A percentile compares a stretch with the other conserved stretches of the same genome.
Evolutionary conservation across 2,797 vertebrate species (phyloP).

Genomic region (Rachycentron canadum): DNA sequence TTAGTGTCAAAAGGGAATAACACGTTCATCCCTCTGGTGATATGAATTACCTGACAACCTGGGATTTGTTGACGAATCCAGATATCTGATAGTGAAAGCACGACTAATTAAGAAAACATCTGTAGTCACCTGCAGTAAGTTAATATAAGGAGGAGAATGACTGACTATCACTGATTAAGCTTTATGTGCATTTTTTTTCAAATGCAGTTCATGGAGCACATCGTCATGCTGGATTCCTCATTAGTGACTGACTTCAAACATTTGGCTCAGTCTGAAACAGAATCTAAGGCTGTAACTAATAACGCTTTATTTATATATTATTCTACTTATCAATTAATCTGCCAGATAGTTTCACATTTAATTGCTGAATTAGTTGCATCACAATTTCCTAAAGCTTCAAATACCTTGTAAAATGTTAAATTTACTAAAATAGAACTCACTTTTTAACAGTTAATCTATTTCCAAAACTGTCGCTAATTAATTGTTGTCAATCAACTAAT

Average conservation of each 20-base stretch:
- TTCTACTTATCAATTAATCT: neutral
- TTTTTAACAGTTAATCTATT: no score
- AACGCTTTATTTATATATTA: no score
- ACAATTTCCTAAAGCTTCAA: neutral
- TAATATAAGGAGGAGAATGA: neutral
- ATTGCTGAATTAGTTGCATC: neutral
- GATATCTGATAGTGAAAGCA: neutral
- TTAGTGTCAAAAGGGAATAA: constrained; percentile 1
- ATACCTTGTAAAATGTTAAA: neutral
- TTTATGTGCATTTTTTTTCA: neutral
- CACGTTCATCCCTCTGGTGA: neutral
- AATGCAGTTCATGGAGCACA: neutral
- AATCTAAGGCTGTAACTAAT: neutral
- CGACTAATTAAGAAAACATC: neutral
- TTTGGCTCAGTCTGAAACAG: neutral
- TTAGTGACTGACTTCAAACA: neutral
- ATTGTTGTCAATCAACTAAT: neutral
- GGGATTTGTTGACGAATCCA: neutral
- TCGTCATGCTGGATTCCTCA: neutral
- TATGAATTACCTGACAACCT: neutral
- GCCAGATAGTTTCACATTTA: no score
- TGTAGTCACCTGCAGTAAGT: neutral
- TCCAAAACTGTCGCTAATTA: neutral
- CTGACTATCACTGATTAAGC: neutral
- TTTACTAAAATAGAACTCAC: neutral